Percentiles rank a stretch among this genome's conserved stretches.
These are phyloP conservation scores for Rotaria socialis DNA, from an alignment of 2,888 invertebrate species.

Conservation along the genomic window DNA sequence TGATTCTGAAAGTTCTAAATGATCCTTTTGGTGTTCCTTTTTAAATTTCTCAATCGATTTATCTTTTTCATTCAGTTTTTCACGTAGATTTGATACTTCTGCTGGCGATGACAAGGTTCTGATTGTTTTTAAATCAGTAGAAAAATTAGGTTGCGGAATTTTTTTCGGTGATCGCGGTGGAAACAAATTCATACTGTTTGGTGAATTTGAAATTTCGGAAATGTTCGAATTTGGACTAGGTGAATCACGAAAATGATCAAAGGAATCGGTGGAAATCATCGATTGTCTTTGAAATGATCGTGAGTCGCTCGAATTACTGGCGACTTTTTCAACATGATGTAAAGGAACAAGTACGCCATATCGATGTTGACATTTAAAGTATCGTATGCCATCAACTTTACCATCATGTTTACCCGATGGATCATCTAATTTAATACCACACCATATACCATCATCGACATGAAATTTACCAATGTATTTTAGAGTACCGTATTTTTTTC, in stretches of 20 bases:
- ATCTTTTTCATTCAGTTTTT: background rate
- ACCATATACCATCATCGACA: constrained; percentile 85
- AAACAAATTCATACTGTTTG: background rate
- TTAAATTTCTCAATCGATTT: background rate
- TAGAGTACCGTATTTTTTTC: constrained; percentile 62
- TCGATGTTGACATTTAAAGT: constrained; percentile 41
- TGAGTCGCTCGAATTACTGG: background rate
- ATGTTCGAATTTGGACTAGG: background rate
- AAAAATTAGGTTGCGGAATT: background rate
- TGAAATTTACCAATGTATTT: constrained; percentile 80
- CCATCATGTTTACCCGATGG: constrained; percentile 46
- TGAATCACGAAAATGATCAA: background rate
- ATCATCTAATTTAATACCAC: constrained; percentile 44
- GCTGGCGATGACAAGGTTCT: background rate
- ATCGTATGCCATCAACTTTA: constrained; percentile 37
- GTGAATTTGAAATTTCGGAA: background rate
- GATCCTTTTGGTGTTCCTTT: background rate
- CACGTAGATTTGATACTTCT: background rate
- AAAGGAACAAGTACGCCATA: background rate
- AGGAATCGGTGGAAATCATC: background rate
- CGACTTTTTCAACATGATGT: background rate
- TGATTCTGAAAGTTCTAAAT: background rate
- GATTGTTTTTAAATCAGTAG: background rate
- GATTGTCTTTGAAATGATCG: background rate
- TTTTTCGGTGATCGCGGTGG: background rate